Evolutionary conservation across 2,113 vertebrate genomes (phyloP).

Genomic region (Charina bottae): DNA sequence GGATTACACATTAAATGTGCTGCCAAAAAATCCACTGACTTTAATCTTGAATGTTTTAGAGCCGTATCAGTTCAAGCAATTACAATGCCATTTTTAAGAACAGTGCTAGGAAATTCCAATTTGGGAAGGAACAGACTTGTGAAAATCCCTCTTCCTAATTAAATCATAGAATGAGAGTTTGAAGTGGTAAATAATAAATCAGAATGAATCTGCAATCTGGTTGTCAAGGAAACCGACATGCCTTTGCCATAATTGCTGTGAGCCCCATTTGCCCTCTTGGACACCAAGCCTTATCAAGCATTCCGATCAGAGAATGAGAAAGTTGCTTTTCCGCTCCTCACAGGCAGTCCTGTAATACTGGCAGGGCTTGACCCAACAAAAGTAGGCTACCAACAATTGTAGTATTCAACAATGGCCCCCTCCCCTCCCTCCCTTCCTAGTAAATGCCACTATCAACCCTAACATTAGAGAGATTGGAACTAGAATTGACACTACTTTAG

Average conservation of each 20-base stretch:
- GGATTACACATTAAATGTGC: conserved; percentile 19
- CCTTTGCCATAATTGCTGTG: conserved; percentile 81
- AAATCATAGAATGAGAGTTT: conserved; percentile 80
- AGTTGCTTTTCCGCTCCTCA: conserved; percentile 77
- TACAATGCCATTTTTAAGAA: conserved; percentile 42
- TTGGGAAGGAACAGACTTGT: conserved; percentile 59
- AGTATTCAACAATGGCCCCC: conserved; percentile 62
- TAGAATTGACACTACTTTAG: conserved; percentile 46
- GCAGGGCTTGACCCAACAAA: conserved; percentile 70
- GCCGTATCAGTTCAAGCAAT: conserved; percentile 27
- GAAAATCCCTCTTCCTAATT: conserved; percentile 77
- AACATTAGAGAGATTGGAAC: conserved; percentile 62
- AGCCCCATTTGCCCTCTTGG: conserved; percentile 82
- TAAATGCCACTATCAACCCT: conserved; percentile 56
- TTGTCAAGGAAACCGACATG: conserved; percentile 87
- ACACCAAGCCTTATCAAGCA: conserved; percentile 81
- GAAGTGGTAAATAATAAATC: conserved; percentile 85
- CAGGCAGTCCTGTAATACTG: conserved; percentile 73
- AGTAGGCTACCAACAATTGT: conserved; percentile 53
- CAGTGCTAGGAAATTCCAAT: conserved; percentile 51
- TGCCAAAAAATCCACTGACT: conserved; percentile 41
- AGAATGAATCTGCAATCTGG: conserved; percentile 82
- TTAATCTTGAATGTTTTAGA: conserved; percentile 8
- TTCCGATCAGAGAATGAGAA: conserved; percentile 82
- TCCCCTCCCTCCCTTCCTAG: conserved; percentile 13